Base-by-base conservation (phyloP, 2,888 invertebrate genomes). In the Polylopha cassiicola region DNA sequence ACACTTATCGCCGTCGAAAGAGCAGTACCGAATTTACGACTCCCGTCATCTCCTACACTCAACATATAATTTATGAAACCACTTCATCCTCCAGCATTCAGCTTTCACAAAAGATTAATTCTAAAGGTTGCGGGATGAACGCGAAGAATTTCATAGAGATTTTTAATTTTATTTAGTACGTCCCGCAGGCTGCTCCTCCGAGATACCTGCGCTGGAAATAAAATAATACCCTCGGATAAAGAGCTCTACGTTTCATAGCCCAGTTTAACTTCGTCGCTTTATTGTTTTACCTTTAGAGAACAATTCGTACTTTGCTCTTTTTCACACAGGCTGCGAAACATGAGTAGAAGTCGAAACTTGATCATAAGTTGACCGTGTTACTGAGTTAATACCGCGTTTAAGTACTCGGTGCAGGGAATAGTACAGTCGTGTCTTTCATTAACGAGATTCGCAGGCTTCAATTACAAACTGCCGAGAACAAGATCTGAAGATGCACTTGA, bases 121-220 rank as follows among this genome's bases (percentile, higher is more conserved):
- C 49, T 50, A 61, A 58, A 57, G 48, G 53, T 51, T 52, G 58
- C 47, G 46, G 57, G 60, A 60, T 53, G 61, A 58, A 49, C 55
- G 54, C 51, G 44, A 48, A 42, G 58, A 58, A 66, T 69, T 41
- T 65, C 55, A 66, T 59, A 61, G 53, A 60, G 58, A 53, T 65
- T 70, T 57, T 70, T 68, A 69, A 66, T 70, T 68, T 74, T 64
- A 65, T 67, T 67, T 63, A 51, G 58, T 58, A 50, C 46, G 53
- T 48, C 48, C 53, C 50, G 50, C 55, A 55, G 62, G 64, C 61
- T 58, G 62, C 54, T 52, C 54, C 54, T 48, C 51, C 48, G 55
- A 67, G 66, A 65, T 73, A 69, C 67, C 65, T 70, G 65, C 44
- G 60, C 62, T 65, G 65, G 65, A 71, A 73, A 72, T 71, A 73